phyloP scores from a whole-genome alignment of 2,113 vertebrate genomes.

The Perca flavescens region DNA sequence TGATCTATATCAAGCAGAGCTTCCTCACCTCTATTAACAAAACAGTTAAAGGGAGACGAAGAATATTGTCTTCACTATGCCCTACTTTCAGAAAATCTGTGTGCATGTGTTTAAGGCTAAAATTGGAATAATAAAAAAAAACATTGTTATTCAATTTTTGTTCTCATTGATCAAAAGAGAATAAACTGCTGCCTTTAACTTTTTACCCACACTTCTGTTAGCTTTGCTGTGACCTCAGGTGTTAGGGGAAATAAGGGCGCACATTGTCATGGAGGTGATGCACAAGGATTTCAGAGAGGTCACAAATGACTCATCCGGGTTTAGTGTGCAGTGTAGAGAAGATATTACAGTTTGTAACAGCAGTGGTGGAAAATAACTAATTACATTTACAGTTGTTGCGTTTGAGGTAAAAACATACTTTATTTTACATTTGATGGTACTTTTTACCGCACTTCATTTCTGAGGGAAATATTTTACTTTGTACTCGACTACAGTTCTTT shows the following conservation, averaged over 20 bases:
- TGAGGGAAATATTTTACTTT: neutral
- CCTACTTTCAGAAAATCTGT: constrained; percentile 41
- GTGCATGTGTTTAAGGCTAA: neutral
- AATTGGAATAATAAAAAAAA: neutral
- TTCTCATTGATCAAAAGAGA: constrained; percentile 29
- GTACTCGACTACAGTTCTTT: no score
- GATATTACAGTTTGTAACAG: neutral
- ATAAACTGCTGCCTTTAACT: constrained; percentile 12
- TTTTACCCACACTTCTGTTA: constrained; percentile 3
- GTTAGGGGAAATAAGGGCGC: neutral
- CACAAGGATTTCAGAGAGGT: constrained; percentile 11
- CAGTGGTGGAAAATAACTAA: neutral
- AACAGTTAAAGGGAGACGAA: constrained; percentile 56
- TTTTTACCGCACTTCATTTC: neutral
- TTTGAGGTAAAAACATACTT: neutral
- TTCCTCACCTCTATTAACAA: constrained; percentile 67
- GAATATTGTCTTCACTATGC: constrained; percentile 38
- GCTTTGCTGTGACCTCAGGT: constrained; percentile 25
- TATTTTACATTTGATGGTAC: neutral
- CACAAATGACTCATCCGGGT: neutral
- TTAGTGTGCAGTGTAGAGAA: neutral
- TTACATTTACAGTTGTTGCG: neutral
- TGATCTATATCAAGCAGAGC: constrained; percentile 64
- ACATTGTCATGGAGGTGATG: neutral
- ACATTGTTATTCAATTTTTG: neutral